Percentiles rank a stretch among this genome's conserved stretches.
Evolutionary conservation across 2,888 invertebrate genomes (phyloP).

Genomic region (Sinohyriopsis cumingii): DNA sequence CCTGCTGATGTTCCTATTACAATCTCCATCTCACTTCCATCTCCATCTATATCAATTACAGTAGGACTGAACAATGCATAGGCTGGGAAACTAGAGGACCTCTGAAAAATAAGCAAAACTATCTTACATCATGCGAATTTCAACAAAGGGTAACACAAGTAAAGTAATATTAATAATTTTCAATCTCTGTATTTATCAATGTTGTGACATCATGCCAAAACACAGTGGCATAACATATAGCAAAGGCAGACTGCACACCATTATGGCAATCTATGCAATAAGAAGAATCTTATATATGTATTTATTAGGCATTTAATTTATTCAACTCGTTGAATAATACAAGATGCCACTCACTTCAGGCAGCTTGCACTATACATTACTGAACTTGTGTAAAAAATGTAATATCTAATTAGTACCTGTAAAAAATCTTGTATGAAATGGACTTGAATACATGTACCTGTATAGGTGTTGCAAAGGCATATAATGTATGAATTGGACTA

Average conservation of each 20-base stretch:
- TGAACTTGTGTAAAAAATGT: too few relatives aligned
- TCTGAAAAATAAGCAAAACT: slow-evolving; percentile 26
- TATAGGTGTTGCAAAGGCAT: too few relatives aligned
- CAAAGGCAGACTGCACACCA: too few relatives aligned
- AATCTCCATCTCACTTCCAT: slow-evolving; percentile 57
- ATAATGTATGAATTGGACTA: too few relatives aligned
- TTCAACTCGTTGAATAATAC: not conserved
- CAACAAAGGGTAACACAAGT: too few relatives aligned
- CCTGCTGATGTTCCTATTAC: slow-evolving; percentile 64
- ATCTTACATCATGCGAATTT: not conserved
- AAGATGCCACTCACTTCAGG: too few relatives aligned
- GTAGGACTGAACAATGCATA: slow-evolving; percentile 65
- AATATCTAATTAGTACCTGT: too few relatives aligned
- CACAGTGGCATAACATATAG: not conserved
- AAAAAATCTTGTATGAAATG: too few relatives aligned
- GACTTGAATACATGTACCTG: too few relatives aligned
- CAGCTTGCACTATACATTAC: too few relatives aligned
- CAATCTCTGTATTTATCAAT: not conserved
- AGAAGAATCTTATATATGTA: not conserved
- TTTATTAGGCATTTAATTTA: not conserved
- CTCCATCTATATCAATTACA: slow-evolving; percentile 61
- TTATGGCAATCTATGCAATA: too few relatives aligned
- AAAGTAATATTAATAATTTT: too few relatives aligned
- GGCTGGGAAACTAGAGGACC: slow-evolving; percentile 55
- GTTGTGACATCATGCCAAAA: not conserved